Conservation (phyloP, 2,888 invertebrate genomes). For the Drymonia ruficornis region DNA sequence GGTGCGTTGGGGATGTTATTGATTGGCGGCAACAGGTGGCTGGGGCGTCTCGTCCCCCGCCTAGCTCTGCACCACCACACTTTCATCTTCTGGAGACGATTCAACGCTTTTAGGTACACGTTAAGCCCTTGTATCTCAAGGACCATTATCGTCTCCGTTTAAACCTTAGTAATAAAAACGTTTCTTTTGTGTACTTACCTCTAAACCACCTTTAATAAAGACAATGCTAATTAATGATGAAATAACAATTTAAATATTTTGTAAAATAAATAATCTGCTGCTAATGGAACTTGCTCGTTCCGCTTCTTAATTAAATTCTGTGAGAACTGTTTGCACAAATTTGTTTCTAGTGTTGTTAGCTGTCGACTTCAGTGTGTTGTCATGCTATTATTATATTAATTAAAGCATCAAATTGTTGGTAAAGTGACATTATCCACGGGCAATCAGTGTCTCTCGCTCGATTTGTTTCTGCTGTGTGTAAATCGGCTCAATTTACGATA, state of each 20-base stretch:
- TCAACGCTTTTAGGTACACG: conserved; percentile 33
- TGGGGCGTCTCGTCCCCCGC: conserved; percentile 71
- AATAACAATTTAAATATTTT: too few species aligned
- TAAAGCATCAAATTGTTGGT: conserved; percentile 29
- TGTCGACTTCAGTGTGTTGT: conserved; percentile 25
- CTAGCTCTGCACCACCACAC: conserved; percentile 51
- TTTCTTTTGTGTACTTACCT: too few species aligned
- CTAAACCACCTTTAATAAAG: too few species aligned
- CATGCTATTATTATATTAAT: conserved; percentile 28
- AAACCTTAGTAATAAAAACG: background rate
- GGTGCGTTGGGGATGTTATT: conserved; percentile 75
- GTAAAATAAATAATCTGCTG: conserved; percentile 1
- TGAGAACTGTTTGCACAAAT: conserved; percentile 44
- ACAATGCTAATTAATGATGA: too few species aligned
- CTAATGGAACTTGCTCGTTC: conserved; percentile 18
- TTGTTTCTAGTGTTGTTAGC: conserved; percentile 38
- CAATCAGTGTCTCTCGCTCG: conserved; percentile 33
- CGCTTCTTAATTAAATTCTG: conserved; percentile 60
- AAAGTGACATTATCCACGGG: conserved; percentile 26
- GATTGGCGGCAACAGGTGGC: conserved; percentile 80
- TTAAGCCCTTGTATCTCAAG: background rate
- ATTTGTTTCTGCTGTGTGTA: conserved; percentile 40
- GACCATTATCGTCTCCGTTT: background rate
- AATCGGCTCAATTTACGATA: conserved; percentile 37
- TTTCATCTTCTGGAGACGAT: conserved; percentile 56